These are phyloP conservation scores for Cossypha heuglini DNA, from an alignment of 2,797 vertebrate genomes.

Conservation along the genomic window DNA sequence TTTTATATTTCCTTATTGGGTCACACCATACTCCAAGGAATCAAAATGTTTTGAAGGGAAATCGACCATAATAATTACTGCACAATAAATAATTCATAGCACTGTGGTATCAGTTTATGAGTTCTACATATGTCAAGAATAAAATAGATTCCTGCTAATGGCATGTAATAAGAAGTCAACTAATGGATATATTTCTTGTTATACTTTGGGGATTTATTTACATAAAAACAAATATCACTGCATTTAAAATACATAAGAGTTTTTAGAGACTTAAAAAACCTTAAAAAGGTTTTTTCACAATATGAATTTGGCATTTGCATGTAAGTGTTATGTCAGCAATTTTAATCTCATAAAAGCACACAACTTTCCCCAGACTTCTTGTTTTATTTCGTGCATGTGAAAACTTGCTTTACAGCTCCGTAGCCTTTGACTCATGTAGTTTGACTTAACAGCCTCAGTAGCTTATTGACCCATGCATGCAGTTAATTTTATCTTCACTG, in stretches of 20 bases:
- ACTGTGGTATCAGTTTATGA: neutral
- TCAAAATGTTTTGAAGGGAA: neutral
- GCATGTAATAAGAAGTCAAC: neutral
- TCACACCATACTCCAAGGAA: neutral
- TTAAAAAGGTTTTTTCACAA: neutral
- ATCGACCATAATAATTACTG: neutral
- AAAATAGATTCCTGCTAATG: neutral
- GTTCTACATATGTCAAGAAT: neutral
- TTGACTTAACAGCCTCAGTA: too few relatives aligned
- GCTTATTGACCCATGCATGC: neutral
- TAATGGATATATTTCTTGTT: neutral
- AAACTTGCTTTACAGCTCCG: neutral
- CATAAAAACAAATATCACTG: neutral
- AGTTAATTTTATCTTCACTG: neutral
- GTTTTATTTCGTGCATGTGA: neutral
- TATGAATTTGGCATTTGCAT: neutral
- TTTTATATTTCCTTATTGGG: neutral
- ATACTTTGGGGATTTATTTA: neutral
- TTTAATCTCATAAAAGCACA: neutral
- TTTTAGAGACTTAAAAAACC: accelerated
- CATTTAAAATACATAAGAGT: neutral
- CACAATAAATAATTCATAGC: neutral
- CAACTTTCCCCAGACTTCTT: neutral
- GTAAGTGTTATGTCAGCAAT: neutral
- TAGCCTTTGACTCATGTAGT: too few relatives aligned